These are phyloP conservation scores for Tyto alba DNA, from an alignment of 2,113 vertebrate species.

Conservation along the genomic window DNA sequence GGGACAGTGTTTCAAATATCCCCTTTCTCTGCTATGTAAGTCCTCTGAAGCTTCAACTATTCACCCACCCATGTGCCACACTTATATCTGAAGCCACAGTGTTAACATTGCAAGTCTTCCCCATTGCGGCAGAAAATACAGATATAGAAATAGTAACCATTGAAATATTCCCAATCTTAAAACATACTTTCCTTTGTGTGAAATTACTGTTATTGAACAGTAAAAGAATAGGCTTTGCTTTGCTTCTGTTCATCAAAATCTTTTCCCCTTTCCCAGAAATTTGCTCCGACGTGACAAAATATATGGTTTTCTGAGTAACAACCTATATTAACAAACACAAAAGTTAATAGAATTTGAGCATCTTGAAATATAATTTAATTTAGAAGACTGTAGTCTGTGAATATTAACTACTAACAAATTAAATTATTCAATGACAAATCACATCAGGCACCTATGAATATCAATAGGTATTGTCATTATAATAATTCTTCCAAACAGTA, in stretches of 20 bases:
- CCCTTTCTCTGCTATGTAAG: no score
- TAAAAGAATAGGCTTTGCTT: neutral
- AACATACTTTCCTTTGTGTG: neutral
- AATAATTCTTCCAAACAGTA: constrained; percentile 3
- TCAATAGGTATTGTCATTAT: constrained; percentile 8
- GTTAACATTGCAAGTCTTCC: neutral
- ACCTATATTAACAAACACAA: constrained; percentile 36
- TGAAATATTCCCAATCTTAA: neutral
- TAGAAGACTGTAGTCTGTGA: neutral
- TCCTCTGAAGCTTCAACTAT: neutral
- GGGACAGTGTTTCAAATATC: neutral
- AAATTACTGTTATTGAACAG: neutral
- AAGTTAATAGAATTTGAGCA: constrained; percentile 48
- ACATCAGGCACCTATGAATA: neutral
- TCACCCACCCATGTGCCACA: neutral
- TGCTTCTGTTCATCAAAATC: neutral
- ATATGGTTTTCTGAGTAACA: neutral
- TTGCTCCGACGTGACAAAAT: neutral
- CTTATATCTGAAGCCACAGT: neutral
- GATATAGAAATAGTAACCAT: neutral
- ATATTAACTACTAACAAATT: constrained; percentile 54
- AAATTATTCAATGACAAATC: constrained; percentile 55
- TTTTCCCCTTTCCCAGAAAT: neutral
- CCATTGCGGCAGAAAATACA: neutral
- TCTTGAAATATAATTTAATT: constrained; percentile 64